phyloP scores from a whole-genome alignment of 2,888 invertebrate genomes.

The Rhingia campestris region DNA sequence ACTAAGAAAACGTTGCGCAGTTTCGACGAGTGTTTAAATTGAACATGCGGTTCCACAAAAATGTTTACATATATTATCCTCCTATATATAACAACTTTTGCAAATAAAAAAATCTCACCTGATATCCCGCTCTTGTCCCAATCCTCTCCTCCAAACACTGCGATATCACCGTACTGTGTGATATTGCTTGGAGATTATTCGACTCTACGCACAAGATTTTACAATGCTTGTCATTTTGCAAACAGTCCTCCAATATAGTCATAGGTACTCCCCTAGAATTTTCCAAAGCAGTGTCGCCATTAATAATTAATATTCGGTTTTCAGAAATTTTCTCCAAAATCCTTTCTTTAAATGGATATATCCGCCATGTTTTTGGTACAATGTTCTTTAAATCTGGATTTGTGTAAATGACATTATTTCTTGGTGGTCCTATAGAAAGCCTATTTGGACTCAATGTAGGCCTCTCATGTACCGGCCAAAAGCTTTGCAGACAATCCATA shows the following conservation, averaged over 20 bases:
- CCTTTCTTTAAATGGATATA: constrained; percentile 89
- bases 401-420: constrained; percentile 20
- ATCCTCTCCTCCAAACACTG: constrained; percentile 87
- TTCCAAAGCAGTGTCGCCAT: constrained; percentile 94
- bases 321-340: constrained; percentile 89
- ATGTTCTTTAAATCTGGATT: not conserved
- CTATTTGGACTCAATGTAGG: constrained; percentile 39
- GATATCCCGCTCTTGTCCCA: constrained; percentile 91
- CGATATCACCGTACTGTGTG: constrained; percentile 92
- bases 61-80: no score
- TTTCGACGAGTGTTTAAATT: no score
- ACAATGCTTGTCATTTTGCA: constrained; percentile 86
- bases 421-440: constrained; percentile 41
- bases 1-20: no score
- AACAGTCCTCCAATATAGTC: constrained; percentile 91
- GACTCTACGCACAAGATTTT: constrained; percentile 96
- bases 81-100: not conserved
- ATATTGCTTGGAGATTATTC: constrained; percentile 92
- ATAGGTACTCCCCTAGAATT: constrained; percentile 97
- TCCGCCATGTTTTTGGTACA: constrained; percentile 87
- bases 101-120: constrained; percentile 85
- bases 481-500: constrained; percentile 10
- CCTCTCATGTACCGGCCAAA: not conserved
- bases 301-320: constrained; percentile 92
- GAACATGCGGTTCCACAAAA: no score